Base-by-base conservation (phyloP, 64 coral and sea anemone genomes). In the Porites lutea region DNA sequence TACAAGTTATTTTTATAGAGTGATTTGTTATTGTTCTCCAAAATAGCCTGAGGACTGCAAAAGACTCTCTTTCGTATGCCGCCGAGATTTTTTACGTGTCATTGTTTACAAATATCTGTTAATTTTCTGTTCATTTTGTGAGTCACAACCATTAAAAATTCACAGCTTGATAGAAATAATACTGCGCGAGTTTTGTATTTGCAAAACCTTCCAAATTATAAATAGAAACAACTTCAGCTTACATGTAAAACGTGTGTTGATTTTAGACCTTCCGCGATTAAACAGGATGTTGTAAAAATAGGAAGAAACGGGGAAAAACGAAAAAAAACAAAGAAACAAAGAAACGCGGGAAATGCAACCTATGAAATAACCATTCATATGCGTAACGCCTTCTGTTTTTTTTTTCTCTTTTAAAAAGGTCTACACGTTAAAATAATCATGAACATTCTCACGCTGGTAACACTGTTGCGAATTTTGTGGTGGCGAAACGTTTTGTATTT, bases 71-170 rank as follows among this genome's bases (percentile, higher is more conserved):
- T 84, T 68, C 81, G 19, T n/a, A 37, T 37, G 16, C 3, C 13
- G 18, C 15, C 3, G 45, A 84, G 62, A 84, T 69, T 46, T 84
- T 52, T 68, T 15, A 46, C 81, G 8, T 45, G 6, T 63, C 11
- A 52, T 84, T 84, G 81, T 84, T 84, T 84, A 68, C 44, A 84
- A 51, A 22, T 64, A 68, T n/a, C 19, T 4, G 20, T 6, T 52
- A 84, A 68, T 84, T 84, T 68, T 47, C 63, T 84, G 61, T 84
- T 84, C 63, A 84, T 84, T 84, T 84, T 49, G 61, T 19, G 47
- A 67, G 81, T 84, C 13, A 37, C 27, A 10, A 0, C n/a, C 45
- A 84, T 84, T 68, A 84, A 84, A 84, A 84, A 84, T 84, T 84
- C 64, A 84, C 45, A 65, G 60, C 58, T 82, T 14, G 12, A 13